These are phyloP conservation scores for Pyrocephalus nanus DNA, from an alignment of 2,797 vertebrate species.

Conservation along the genomic window DNA sequence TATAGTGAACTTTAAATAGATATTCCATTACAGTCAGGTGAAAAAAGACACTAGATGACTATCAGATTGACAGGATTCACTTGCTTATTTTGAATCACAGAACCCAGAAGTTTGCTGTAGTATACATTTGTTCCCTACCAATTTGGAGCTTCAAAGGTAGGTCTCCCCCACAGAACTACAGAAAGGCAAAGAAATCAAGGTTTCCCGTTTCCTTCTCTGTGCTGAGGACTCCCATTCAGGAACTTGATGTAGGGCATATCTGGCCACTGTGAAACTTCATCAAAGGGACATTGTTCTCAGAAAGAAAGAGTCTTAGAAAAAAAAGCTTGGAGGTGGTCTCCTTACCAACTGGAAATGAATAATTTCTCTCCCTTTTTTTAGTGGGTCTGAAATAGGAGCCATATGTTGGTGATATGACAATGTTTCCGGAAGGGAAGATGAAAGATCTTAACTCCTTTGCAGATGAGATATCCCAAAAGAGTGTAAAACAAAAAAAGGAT, in stretches of 20 bases:
- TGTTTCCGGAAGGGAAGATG: not conserved
- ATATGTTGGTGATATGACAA: not conserved
- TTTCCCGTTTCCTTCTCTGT: not conserved
- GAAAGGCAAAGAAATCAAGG: not conserved
- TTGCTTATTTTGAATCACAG: not conserved
- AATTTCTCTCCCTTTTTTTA: not conserved
- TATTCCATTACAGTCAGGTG: not conserved
- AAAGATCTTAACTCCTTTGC: not conserved
- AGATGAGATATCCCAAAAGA: not conserved
- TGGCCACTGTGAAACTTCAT: conserved; percentile 13
- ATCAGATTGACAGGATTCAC: not conserved
- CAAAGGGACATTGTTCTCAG: conserved; percentile 23
- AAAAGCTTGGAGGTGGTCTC: conserved; percentile 1
- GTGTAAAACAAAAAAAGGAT: not conserved
- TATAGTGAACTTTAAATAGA: not conserved
- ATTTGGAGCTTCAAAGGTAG: not conserved
- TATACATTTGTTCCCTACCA: not conserved
- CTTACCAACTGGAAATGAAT: not conserved
- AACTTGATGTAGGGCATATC: not conserved
- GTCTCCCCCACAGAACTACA: not conserved
- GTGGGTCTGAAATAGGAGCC: not conserved
- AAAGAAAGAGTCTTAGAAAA: not conserved
- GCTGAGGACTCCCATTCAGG: not conserved
- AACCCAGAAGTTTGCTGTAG: not conserved
- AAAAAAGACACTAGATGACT: not conserved